These are phyloP conservation scores for Apomyelois bistriatella DNA, from an alignment of 2,888 invertebrate genomes.

Conservation along the genomic window DNA sequence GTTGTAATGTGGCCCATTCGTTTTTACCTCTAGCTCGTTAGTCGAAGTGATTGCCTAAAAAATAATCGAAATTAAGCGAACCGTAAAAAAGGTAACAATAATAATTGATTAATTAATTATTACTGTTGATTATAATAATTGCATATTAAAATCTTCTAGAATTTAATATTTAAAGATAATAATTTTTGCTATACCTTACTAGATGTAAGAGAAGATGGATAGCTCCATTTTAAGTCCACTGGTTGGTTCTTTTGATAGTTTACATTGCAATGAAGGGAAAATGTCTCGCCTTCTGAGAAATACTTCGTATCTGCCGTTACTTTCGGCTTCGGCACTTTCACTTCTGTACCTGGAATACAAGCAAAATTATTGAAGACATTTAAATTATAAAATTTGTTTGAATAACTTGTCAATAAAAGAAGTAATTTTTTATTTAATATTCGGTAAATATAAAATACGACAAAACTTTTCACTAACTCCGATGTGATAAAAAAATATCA, in stretches of 20 bases:
- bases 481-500: too few relatives aligned
- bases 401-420: too few relatives aligned
- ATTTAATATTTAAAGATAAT: too few relatives aligned
- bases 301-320: constrained; percentile 26
- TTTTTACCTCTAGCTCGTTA: constrained; percentile 36
- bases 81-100: too few relatives aligned
- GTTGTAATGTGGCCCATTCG: constrained; percentile 34
- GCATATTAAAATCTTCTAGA: too few relatives aligned
- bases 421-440: too few relatives aligned
- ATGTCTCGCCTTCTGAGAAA: constrained; percentile 54
- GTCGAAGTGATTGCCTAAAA: constrained; percentile 16
- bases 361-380: neutral
- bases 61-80: too few relatives aligned
- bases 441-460: too few relatives aligned
- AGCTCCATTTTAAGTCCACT: constrained; percentile 44
- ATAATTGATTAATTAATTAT: too few relatives aligned
- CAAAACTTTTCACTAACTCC: too few relatives aligned
- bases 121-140: too few relatives aligned
- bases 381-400: neutral
- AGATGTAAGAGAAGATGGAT: constrained; percentile 27
- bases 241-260: constrained; percentile 37
- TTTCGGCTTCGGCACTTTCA: neutral
- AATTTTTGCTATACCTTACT: constrained; percentile 27
- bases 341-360: constrained; percentile 30
- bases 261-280: constrained; percentile 57